Evolutionary conservation across 2,113 vertebrate genomes (phyloP), one percentile per base, ranked within the genome.

Genomic region (Dasypus novemcinctus): DNA sequence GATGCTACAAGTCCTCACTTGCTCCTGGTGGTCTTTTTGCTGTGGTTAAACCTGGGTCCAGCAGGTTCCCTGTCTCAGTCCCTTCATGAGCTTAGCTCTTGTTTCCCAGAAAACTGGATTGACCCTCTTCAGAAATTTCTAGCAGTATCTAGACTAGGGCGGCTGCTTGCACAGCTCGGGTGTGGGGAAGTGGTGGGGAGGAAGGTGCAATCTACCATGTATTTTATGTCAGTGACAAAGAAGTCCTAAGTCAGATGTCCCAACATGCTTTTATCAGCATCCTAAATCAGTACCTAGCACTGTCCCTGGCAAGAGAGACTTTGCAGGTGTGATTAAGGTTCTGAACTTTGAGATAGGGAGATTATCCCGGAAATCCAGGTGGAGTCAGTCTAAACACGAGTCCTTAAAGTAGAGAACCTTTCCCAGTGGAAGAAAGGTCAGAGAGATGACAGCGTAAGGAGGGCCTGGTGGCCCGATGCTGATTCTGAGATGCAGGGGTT

Each of bases 401-500:
- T 81, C 57, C 38, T 72, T 23, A 54, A 63, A 88, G n/a, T 41
- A 68, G 66, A 57, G 5, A 4, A 1, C 9, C 38, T n/a, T 87
- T 12, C 21, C 20, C 63, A 43, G 61, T 11, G 17, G 54, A 88
- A 49, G 75, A 63, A 61, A 12, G 74, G 68, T 49, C 61, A 64
- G 23, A 38, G 75, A 96, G 83, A 75, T 0, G 36, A 52, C 29
- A 25, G 27, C 7, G 1, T 52, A 31, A 90, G 59, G 31, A 76
- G 52, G 38, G 52, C 17, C 38, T 1, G 2, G 23, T 0, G 20
- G 1, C 15, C 46, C 0, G 6, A 2, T 7, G 7, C 25, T 91
- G 52, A 54, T 59, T 88, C 46, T 21, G 72, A n/a, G 38, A 52
- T 27, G 3, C 7, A 13, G 38, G n/a, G 17, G n/a, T n/a, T 38